phyloP scores from a whole-genome alignment of 2,888 invertebrate species.

The Portevinia maculata region DNA sequence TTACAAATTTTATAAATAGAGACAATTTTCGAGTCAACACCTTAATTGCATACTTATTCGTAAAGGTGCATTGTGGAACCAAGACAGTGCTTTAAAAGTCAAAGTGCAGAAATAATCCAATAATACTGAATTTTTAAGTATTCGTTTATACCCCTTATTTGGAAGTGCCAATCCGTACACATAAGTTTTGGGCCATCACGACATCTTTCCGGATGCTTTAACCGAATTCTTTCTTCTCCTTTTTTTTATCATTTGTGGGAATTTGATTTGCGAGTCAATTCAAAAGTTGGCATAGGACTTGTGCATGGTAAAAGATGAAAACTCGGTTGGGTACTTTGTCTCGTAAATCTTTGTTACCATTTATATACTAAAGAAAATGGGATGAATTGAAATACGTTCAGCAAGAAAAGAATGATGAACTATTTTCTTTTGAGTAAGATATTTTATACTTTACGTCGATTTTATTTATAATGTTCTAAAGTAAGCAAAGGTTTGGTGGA shows the following conservation, averaged over 20 bases:
- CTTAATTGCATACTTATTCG: no score
- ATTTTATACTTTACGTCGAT: slow-evolving; percentile 25
- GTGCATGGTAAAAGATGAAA: slow-evolving; percentile 34
- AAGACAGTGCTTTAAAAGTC: neutral
- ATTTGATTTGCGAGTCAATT: slow-evolving; percentile 60
- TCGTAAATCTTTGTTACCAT: slow-evolving; percentile 44
- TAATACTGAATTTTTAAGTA: slow-evolving; percentile 11
- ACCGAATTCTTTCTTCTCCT: slow-evolving; percentile 36
- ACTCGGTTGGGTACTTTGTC: slow-evolving; percentile 46
- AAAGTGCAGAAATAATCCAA: slow-evolving; percentile 11
- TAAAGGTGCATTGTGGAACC: neutral
- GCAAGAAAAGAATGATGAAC: slow-evolving; percentile 12
- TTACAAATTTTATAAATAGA: no score
- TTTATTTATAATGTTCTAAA: slow-evolving; percentile 28
- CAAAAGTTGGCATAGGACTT: slow-evolving; percentile 52
- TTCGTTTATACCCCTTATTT: slow-evolving; percentile 34
- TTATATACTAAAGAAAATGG: slow-evolving; percentile 7
- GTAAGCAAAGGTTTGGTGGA: slow-evolving; percentile 19
- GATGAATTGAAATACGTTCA: slow-evolving; percentile 17
- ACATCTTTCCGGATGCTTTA: slow-evolving; percentile 53
- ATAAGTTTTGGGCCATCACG: slow-evolving; percentile 49
- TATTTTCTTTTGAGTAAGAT: neutral
- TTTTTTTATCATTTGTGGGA: slow-evolving; percentile 58
- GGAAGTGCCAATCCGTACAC: slow-evolving; percentile 46
- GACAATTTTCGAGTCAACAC: no score